These are phyloP conservation scores for Entomobrya multifasciata DNA, from an alignment of 2,888 invertebrate genomes.

Conservation along the genomic window DNA sequence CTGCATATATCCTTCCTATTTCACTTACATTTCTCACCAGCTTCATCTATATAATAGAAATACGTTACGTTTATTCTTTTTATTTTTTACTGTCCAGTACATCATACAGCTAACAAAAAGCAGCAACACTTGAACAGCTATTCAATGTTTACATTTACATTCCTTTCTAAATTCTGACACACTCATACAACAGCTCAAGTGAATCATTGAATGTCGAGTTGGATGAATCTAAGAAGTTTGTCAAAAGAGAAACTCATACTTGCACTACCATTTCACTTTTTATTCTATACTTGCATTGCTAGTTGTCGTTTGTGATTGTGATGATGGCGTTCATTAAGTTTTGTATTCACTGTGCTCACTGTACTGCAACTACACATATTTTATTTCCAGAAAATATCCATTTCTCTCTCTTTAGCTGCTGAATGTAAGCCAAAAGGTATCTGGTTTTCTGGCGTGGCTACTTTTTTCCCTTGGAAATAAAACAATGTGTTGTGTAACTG, in stretches of 20 bases:
- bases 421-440: too few relatives aligned
- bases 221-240: constrained; percentile 14
- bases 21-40: neutral
- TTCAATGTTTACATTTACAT: constrained; percentile 45
- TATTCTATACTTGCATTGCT: neutral
- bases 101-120: neutral
- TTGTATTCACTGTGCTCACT: too few relatives aligned
- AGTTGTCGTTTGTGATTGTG: neutral
- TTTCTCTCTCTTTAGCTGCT: neutral
- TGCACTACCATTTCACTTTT: too few relatives aligned
- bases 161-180: constrained; percentile 15
- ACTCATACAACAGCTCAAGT: constrained; percentile 25
- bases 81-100: neutral
- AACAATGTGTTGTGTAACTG: constrained; percentile 40
- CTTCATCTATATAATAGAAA: neutral
- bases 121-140: neutral
- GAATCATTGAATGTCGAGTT: constrained; percentile 35
- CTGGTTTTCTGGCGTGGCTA: neutral
- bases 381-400: neutral
- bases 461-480: neutral
- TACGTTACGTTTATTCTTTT: neutral
- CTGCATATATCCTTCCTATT: constrained; percentile 50
- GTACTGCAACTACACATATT: neutral
- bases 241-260: constrained; percentile 5
- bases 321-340: neutral